Conservation (phyloP, 2,888 invertebrate species). For the Hypercompe scribonia region DNA sequence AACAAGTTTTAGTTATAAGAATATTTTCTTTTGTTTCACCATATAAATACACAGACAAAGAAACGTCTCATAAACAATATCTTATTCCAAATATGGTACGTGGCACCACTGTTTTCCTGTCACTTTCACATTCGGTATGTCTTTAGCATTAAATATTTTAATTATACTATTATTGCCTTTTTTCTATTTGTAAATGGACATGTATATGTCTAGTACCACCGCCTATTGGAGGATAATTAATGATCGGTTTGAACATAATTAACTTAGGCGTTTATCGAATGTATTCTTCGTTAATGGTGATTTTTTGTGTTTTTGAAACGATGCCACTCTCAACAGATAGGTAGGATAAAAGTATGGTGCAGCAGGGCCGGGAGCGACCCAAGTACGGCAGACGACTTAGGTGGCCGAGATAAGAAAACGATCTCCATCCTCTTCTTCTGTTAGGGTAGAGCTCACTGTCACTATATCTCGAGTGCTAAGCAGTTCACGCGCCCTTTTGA, state of each 20-base stretch:
- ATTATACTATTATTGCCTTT: neutral
- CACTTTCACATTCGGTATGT: neutral
- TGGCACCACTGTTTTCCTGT: neutral
- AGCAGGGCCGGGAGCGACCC: no score
- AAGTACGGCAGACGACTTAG: no score
- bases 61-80: neutral
- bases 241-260: neutral
- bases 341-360: no score
- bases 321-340: no score
- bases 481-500: no score
- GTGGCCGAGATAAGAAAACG: no score
- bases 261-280: neutral
- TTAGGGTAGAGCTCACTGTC: no score
- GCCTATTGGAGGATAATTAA: neutral
- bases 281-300: neutral
- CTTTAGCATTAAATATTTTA: neutral
- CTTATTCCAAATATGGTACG: neutral
- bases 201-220: neutral
- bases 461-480: no score
- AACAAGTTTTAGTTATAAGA: slow-evolving; percentile 3
- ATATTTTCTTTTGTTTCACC: slow-evolving; percentile 1
- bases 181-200: no score
- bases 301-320: neutral
- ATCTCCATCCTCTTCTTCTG: no score
- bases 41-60: neutral